These are phyloP conservation scores for Albula glossodonta DNA, from an alignment of 2,113 vertebrate genomes.

Conservation along the genomic window DNA sequence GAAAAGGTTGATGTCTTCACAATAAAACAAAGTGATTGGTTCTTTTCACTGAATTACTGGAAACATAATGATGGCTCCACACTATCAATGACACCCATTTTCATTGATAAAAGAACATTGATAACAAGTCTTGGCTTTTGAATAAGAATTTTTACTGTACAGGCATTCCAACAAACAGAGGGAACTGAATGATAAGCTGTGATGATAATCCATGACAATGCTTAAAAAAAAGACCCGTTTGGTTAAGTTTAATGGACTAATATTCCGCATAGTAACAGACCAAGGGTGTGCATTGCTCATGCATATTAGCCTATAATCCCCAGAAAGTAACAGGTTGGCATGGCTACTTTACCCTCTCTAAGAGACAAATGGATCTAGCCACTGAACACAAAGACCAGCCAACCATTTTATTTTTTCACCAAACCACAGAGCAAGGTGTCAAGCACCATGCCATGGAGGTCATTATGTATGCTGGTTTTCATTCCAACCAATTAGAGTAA, in stretches of 20 bases:
- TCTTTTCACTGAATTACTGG: too few relatives aligned
- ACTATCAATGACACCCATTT: too few relatives aligned
- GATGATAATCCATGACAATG: neutral
- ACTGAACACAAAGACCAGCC: neutral
- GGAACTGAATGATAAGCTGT: neutral
- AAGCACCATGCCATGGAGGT: too few relatives aligned
- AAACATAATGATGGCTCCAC: too few relatives aligned
- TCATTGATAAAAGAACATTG: too few relatives aligned
- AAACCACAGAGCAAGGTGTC: neutral
- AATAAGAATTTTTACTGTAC: constrained; percentile 9
- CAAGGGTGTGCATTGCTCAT: neutral
- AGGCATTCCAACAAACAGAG: neutral
- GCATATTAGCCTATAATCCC: neutral
- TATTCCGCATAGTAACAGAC: neutral
- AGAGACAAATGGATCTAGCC: neutral
- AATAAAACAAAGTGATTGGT: too few relatives aligned
- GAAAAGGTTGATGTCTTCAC: too few relatives aligned
- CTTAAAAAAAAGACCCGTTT: neutral
- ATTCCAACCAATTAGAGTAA: too few relatives aligned
- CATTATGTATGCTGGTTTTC: too few relatives aligned
- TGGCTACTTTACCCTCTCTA: neutral
- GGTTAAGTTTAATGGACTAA: neutral
- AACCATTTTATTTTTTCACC: neutral
- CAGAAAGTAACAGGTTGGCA: neutral
- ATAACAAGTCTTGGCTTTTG: neutral